phyloP scores from a whole-genome alignment of 2,888 invertebrate genomes.

The Lepeophtheirus nordmannii region DNA sequence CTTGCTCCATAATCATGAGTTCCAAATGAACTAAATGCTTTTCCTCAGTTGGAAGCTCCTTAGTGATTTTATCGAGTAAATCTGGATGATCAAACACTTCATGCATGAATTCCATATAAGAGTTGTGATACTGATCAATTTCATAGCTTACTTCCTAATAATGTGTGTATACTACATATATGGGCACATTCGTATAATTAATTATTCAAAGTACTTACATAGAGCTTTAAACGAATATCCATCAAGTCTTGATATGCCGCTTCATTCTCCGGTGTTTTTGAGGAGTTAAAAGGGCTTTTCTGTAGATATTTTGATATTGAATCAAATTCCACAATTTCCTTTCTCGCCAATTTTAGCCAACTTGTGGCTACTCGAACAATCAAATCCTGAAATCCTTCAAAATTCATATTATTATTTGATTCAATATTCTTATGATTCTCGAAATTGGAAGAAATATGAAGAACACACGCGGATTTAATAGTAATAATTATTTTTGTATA shows the following conservation, averaged over 20 bases:
- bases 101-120: constrained; percentile 24
- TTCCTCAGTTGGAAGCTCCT: constrained; percentile 8
- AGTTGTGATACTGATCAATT: constrained; percentile 19
- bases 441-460: too few species aligned
- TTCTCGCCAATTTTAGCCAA: constrained; percentile 15
- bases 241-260: constrained; percentile 17
- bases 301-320: constrained; percentile 2
- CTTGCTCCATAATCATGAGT: constrained; percentile 24
- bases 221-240: constrained; percentile 18
- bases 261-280: constrained; percentile 19
- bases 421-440: too few species aligned
- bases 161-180: not conserved
- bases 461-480: too few species aligned
- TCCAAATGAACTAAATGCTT: constrained; percentile 22
- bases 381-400: constrained; percentile 23
- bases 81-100: constrained; percentile 19
- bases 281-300: constrained; percentile 9
- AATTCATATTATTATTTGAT: constrained; percentile 1
- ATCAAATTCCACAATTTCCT: constrained; percentile 12
- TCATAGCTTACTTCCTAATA: constrained; percentile 14
- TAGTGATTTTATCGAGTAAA: not conserved
- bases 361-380: constrained; percentile 8
- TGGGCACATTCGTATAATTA: not conserved
- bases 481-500: too few species aligned
- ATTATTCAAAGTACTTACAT: not conserved